Evolutionary conservation across 2,888 invertebrate species (phyloP), one percentile per base, ranked within the genome.

Genomic region (Patella depressa): DNA sequence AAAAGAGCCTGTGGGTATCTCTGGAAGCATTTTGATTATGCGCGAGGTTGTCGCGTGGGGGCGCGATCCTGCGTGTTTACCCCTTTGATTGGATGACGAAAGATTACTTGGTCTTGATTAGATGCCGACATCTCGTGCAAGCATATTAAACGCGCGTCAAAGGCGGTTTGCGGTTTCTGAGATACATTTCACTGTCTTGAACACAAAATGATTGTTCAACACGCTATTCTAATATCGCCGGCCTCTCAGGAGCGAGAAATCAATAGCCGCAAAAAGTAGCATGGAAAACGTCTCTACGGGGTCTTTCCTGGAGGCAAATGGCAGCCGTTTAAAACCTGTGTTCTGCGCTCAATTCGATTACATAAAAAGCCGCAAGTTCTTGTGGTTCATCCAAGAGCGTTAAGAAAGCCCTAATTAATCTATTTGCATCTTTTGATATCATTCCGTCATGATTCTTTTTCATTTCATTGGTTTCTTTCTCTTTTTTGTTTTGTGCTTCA

Each of bases 91-190:
- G 77, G 77, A 65, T 73, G 74, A 45, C 73, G 73, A 29, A 55
- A 70, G 77, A 77, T 77, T 77, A 77, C 70, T 53, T 53, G 74
- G 77, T 70, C 70, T 45, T 71, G 69, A 69, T 74, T 77, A 73
- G 73, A 73, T 69, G 70, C 69, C n/a, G 65, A 53, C 53, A 73
- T 54, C 73, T 73, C 77, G 77, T 77, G 74, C 73, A n/a, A 71
- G 65, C 59, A 73, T 73, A 59, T 73, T 70, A 77, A 77, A 77
- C 65, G 73, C 57, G 71, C 77, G 77, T 77, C 77, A 74, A 74
- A 77, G 73, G 74, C 73, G 73, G 73, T 77, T 77, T 77, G 77
- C 55, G 73, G 77, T 77, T 77, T 77, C 69, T 73, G 59, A 17
- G 77, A 73, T 77, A 29, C 53, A 24, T 53, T 29, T 53, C 53